Evolutionary conservation across 2,888 invertebrate species (phyloP).

Genomic region (Drosophila tanythrix): DNA sequence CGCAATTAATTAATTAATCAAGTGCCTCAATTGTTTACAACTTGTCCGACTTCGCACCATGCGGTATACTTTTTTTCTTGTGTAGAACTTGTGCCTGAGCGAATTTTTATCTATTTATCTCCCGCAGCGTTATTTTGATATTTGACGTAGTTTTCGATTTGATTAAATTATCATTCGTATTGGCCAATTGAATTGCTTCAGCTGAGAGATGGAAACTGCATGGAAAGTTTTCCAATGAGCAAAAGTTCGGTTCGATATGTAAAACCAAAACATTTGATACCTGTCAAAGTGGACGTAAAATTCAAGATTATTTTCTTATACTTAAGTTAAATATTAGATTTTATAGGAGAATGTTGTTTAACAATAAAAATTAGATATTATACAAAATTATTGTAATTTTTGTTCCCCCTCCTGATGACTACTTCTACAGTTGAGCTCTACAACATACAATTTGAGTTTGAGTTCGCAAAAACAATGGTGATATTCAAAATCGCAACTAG

Average conservation of each 20-base stretch:
- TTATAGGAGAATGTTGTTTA: background rate
- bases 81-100: conserved; percentile 31
- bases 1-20: conserved; percentile 77
- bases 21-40: conserved; percentile 72
- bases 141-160: conserved; percentile 75
- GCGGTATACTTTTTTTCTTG: conserved; percentile 32
- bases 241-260: background rate
- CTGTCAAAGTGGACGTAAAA: background rate
- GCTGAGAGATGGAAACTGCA: conserved; percentile 12
- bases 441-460: background rate
- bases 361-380: background rate
- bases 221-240: conserved; percentile 12
- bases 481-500: background rate
- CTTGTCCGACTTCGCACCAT: conserved; percentile 42
- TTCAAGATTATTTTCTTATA: background rate
- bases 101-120: conserved; percentile 80
- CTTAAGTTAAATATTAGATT: background rate
- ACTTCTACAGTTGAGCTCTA: background rate
- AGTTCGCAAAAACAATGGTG: background rate
- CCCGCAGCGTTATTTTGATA: conserved; percentile 77
- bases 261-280: background rate
- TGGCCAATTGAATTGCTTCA: conserved; percentile 31
- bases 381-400: background rate
- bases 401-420: too few relatives aligned
- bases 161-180: conserved; percentile 70